Percentiles rank a stretch among this genome's conserved stretches.
phyloP scores from a whole-genome alignment of 2,797 vertebrate species.

The Girardinus metallicus region DNA sequence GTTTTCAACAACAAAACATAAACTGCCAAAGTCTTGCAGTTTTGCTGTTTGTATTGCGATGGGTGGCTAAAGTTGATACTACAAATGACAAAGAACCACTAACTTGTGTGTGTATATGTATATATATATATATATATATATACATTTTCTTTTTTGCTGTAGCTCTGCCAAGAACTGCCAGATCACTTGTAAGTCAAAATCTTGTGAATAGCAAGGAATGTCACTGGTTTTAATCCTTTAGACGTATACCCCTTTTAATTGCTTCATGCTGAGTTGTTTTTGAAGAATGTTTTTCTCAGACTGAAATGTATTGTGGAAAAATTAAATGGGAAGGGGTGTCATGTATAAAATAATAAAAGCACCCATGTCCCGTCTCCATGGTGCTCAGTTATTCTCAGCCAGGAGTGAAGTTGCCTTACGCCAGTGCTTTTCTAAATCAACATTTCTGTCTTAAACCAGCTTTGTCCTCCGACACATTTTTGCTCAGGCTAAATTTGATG shows the following conservation, averaged over 20 bases:
- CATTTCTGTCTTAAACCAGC: conserved; percentile 58
- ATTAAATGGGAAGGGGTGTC: conserved; percentile 63
- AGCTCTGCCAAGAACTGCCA: conserved; percentile 16
- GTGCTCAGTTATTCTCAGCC: conserved; percentile 66
- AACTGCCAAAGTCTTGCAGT: neutral
- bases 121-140: no score
- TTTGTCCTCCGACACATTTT: conserved; percentile 59
- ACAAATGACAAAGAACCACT: neutral
- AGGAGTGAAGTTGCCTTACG: conserved; percentile 57
- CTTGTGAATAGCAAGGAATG: conserved; percentile 52
- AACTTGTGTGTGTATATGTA: neutral
- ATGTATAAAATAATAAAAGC: conserved; percentile 66
- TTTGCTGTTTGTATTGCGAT: neutral
- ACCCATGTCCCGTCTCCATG: conserved; percentile 41
- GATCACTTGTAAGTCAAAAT: conserved; percentile 27
- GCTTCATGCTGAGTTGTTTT: conserved; percentile 72
- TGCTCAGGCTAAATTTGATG: conserved; percentile 76
- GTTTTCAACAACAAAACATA: neutral
- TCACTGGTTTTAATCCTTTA: conserved; percentile 54
- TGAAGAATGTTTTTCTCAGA: conserved; percentile 63
- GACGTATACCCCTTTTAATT: conserved; percentile 56
- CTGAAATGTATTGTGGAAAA: conserved; percentile 68
- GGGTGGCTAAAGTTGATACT: no score
- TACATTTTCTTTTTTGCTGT: neutral
- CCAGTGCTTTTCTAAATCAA: conserved; percentile 71